Base-by-base conservation (phyloP, 1,140 invertebrate species). In the Eumeta japonica region DNA sequence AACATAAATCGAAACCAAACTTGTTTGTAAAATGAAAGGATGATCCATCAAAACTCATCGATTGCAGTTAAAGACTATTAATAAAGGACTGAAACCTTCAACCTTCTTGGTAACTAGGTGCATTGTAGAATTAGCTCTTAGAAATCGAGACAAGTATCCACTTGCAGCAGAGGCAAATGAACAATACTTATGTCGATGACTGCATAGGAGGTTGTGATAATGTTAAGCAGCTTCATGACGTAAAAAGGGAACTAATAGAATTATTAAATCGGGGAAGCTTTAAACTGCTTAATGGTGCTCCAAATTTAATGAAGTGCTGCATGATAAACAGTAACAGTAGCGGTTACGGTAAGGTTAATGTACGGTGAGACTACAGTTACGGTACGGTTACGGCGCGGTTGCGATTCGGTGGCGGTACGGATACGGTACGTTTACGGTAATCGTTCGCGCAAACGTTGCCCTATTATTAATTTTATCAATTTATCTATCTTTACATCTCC, bases 261-360 rank as follows among this genome's bases (percentile, higher is more conserved):
- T 11, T 40, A 7, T 16, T 40, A 20, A 17, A 29, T 9, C 30
- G 12, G 11, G 43, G 20, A 1, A 40, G 12, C 10, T 45, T 45
- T n/a, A 3, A 29, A 11, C 33, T 45, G 17, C 43, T 16, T 41
- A 45, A 41, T 41, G 35, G 43, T 12, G 20, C n/a, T 29, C 38
- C 2, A 45, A 45, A 35, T 11, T 24, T 11, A 10, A 13, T 14
- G 16, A 41, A 16, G 17, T 45, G 10, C 24, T 45, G 10, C 11
- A 28, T 5, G 38, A 30, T 35, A 17, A 34, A 3, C 34, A n/a
- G n/a, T n/a, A n/a, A n/a, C n/a, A n/a, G n/a, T n/a, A n/a, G n/a
- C n/a, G n/a, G n/a, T n/a, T n/a, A n/a, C n/a, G n/a, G n/a, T n/a
- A n/a, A n/a, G n/a, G n/a, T n/a, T n/a, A n/a, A n/a, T n/a, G n/a